A percentile compares a stretch with the other conserved stretches of the same genome.
These are phyloP conservation scores for Machaerirhynchus nigripectus DNA, from an alignment of 2,113 vertebrate genomes.

Conservation along the genomic window DNA sequence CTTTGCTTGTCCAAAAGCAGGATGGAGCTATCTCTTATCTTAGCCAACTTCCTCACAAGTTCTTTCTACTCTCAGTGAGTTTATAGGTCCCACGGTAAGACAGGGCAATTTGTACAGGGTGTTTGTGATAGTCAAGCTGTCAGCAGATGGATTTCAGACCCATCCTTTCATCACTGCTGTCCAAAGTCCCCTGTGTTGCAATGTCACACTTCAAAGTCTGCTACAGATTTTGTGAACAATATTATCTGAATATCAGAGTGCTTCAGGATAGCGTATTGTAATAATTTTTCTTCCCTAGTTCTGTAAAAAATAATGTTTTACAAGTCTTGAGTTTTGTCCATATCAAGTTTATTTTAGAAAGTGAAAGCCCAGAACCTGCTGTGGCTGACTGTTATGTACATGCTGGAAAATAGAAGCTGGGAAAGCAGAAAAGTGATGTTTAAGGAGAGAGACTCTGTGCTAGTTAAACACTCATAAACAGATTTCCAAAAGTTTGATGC, in stretches of 20 bases:
- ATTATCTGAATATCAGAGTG: neutral
- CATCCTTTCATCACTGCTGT: neutral
- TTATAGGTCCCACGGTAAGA: neutral
- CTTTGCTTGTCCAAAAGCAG: neutral
- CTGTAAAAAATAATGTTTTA: neutral
- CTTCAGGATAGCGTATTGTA: neutral
- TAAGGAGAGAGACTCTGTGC: neutral
- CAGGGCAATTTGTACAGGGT: neutral
- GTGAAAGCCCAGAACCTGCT: neutral
- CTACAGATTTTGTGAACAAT: neutral
- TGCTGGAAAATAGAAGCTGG: neutral
- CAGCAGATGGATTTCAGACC: slow-evolving; percentile 26
- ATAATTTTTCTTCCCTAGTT: neutral
- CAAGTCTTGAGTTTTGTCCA: neutral
- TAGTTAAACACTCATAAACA: neutral
- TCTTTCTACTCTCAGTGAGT: neutral
- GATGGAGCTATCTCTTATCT: neutral
- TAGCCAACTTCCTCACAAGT: neutral
- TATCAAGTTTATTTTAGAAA: neutral
- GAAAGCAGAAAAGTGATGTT: neutral
- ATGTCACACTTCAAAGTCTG: slow-evolving; percentile 10
- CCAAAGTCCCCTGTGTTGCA: slow-evolving; percentile 42
- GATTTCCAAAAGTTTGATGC: neutral
- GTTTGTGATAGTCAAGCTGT: neutral
- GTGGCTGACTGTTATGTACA: neutral